Evolutionary conservation across 2,888 invertebrate genomes (phyloP).

Genomic region (Ormia ochracea): DNA sequence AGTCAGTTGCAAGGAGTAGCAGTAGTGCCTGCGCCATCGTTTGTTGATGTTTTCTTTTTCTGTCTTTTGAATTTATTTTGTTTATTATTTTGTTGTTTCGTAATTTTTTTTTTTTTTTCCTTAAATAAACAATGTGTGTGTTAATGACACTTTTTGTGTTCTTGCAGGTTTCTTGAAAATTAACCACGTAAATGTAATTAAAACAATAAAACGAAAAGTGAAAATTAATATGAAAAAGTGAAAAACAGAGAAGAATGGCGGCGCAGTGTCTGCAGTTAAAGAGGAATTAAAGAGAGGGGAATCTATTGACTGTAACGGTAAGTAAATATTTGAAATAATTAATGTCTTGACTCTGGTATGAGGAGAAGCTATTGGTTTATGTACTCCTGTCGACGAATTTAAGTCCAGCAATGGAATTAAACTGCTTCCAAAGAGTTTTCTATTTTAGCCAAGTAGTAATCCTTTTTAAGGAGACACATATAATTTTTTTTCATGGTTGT

Average conservation of each 20-base stretch:
- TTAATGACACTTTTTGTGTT: slow-evolving; percentile 59
- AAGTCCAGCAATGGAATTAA: too few species aligned
- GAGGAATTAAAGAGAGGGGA: background rate
- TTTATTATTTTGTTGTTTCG: slow-evolving; percentile 3
- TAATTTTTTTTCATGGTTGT: too few species aligned
- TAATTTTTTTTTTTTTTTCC: slow-evolving; percentile 1
- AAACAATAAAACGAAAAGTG: slow-evolving; percentile 17
- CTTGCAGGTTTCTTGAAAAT: slow-evolving; percentile 50
- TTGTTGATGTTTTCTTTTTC: slow-evolving; percentile 26
- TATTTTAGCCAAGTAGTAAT: too few species aligned
- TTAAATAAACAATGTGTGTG: slow-evolving; percentile 54
- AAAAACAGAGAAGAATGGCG: background rate
- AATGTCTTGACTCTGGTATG: background rate
- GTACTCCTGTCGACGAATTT: too few species aligned
- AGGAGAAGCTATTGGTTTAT: background rate
- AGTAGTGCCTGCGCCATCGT: slow-evolving; percentile 27
- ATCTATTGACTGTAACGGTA: background rate
- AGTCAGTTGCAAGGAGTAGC: background rate
- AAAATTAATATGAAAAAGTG: slow-evolving; percentile 1
- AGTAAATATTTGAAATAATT: slow-evolving; percentile 29
- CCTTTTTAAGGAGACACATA: too few species aligned
- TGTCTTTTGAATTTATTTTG: background rate
- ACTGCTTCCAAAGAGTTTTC: too few species aligned
- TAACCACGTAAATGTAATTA: slow-evolving; percentile 59
- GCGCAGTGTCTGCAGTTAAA: background rate